A percentile compares a stretch with the other conserved stretches of the same genome.
Evolutionary conservation across 2,888 invertebrate species (phyloP).

Genomic region (Alentia gelatinosa): DNA sequence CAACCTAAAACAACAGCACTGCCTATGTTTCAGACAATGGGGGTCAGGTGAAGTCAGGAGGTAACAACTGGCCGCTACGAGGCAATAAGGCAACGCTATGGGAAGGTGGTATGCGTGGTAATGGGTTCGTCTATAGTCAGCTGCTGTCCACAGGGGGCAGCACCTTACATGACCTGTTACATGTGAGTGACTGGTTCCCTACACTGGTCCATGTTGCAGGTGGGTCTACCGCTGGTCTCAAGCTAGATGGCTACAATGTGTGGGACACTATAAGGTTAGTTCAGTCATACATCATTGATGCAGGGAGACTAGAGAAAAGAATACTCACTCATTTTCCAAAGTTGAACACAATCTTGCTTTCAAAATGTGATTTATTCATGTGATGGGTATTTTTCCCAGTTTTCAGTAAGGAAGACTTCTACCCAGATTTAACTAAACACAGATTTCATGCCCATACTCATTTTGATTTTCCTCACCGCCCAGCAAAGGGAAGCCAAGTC

Average conservation of each 20-base stretch:
- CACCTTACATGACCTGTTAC: slow-evolving; percentile 69
- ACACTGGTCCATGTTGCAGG: slow-evolving; percentile 75
- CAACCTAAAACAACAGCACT: too few species aligned
- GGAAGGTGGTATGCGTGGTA: slow-evolving; percentile 78
- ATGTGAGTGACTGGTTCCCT: slow-evolving; percentile 79
- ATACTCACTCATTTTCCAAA: too few species aligned
- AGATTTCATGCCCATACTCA: too few species aligned
- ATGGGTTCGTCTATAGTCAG: slow-evolving; percentile 73
- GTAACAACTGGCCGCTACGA: slow-evolving; percentile 78
- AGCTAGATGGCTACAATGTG: slow-evolving; percentile 76
- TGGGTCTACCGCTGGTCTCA: slow-evolving; percentile 71
- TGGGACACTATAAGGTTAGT: slow-evolving; percentile 76
- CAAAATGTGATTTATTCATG: too few species aligned
- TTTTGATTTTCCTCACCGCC: too few species aligned
- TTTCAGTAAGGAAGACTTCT: too few species aligned
- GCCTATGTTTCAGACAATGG: slow-evolving; percentile 82
- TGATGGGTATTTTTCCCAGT: too few species aligned
- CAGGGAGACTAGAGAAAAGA: too few species aligned
- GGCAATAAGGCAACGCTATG: slow-evolving; percentile 78
- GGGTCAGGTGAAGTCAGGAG: slow-evolving; percentile 75
- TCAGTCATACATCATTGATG: background rate
- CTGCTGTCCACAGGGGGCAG: slow-evolving; percentile 55
- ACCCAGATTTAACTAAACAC: too few species aligned
- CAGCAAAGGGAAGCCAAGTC: slow-evolving; percentile 64
- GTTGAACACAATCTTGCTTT: too few species aligned